Base-by-base conservation (phyloP, 2,797 vertebrate species). In the Myotis findleyi region DNA sequence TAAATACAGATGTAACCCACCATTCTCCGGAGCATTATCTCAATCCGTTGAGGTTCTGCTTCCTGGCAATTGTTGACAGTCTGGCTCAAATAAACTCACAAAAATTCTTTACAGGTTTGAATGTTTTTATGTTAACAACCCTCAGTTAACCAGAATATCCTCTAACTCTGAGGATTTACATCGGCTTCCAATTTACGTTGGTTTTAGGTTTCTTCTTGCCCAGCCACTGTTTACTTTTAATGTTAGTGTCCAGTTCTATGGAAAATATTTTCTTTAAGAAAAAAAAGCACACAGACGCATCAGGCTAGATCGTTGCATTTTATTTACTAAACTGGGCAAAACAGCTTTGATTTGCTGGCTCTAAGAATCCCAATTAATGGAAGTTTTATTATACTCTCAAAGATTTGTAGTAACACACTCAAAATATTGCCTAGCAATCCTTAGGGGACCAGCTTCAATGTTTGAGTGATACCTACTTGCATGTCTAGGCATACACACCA, bases 121-220 rank as follows among this genome's bases (percentile, higher is more conserved):
- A 62, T 62, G 59, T 62, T 27, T 62, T 30, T 14, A 62, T 62
- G 59, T 62, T 62, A 62, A 62, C 59, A 62, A 62, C 12, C 12
- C 59, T 62, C 59, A 62, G 25, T 71, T 68, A 93, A 55, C 7
- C n/a, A 89, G 41, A 87, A 66, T 59, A 51, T 33, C 44, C 12
- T 69, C 14, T 87, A 27, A 41, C 8, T 76, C 53, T 73, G 55
- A 62, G 30, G 84, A 81, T 79, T 85, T 25, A 51, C n/a, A 33
- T 33, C 4, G 0, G 86, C 84, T 94, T 96, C 93, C 82, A 96
- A 85, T 87, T 89, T 89, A 72, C 73, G 33, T 94, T 6, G 59
- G 96, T 94, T 95, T 96, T 95, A 91, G 88, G 93, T 95, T 97
- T 96, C 85, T 79, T 87, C 62, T 83, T 85, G 81, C 64, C 90